Conservation (phyloP, 2,113 vertebrate genomes). For the Phylloscopus trochilus region DNA sequence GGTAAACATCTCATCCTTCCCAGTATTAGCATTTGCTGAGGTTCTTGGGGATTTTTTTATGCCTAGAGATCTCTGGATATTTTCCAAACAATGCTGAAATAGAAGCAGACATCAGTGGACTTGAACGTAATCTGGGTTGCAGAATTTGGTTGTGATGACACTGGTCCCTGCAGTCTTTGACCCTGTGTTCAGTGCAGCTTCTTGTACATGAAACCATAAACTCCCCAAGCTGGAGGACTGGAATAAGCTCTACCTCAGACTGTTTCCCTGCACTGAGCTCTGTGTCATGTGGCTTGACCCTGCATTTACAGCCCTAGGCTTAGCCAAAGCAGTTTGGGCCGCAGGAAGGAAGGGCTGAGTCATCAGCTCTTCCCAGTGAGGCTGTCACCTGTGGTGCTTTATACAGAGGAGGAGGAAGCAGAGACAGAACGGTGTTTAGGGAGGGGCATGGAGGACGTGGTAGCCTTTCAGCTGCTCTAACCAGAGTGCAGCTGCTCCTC, state of each 20-base stretch:
- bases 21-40: neutral
- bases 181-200: neutral
- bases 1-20: neutral
- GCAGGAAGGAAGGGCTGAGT: neutral
- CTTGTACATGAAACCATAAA: neutral
- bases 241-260: neutral
- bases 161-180: neutral
- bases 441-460: fast-evolving
- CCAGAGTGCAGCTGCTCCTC: neutral
- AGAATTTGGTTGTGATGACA: neutral
- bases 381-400: neutral
- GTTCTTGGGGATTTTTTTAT: neutral
- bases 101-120: neutral
- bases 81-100: neutral
- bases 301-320: neutral
- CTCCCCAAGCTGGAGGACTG: neutral
- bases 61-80: neutral
- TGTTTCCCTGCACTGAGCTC: neutral
- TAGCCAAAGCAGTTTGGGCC: neutral
- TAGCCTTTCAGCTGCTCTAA: neutral
- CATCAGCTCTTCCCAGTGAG: neutral
- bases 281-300: too few species aligned
- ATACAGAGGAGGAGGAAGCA: neutral
- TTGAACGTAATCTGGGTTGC: neutral
- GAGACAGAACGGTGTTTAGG: neutral